Evolutionary conservation across 2,888 invertebrate genomes (phyloP), one percentile per base, ranked within the genome.

Genomic region (Sceliomorpha sp.): DNA sequence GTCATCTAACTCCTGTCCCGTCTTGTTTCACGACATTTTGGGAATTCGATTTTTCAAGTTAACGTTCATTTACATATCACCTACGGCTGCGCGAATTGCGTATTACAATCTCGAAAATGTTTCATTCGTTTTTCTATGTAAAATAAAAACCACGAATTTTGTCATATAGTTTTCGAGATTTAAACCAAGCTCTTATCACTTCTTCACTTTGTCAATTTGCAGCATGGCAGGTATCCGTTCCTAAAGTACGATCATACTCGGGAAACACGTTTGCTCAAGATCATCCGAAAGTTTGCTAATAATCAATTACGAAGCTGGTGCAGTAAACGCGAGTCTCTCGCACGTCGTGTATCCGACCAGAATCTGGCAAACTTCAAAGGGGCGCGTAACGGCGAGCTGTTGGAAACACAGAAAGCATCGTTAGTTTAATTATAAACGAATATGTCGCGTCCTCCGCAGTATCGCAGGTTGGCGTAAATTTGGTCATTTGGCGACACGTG

Each of bases 231-330:
- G n/a, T n/a, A n/a, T n/a, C n/a, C n/a, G n/a, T n/a, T n/a, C n/a
- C n/a, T 2, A 32, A 32, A 4, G 32, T 10, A 7, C 10, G 2
- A 8, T 29, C 20, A 40, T 48, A 40, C 39, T 47, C 32, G 24
- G 31, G 8, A 47, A 31, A 40, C 24, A 32, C 29, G 39, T 58
- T 39, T 58, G 20, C 44, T 10, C 31, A 50, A 31, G 31, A 40
- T 53, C 31, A 47, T 34, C 45, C 37, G 37, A 71, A 74, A 71
- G 53, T 72, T 73, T 58, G 55, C 62, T 68, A 73, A 76, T 74
- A 67, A 74, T 73, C 72, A 74, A 75, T 75, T 73, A 74, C 44
- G 48, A 45, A 60, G 39, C 37, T 32, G 47, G 14, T 14, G 29
- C 32, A 10, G n/a, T 12, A 15, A 36, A 64, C 31, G 40, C 32